Evolutionary conservation across 2,888 invertebrate genomes (phyloP), one percentile per base, ranked within the genome.

Genomic region (Cordilura impudica): DNA sequence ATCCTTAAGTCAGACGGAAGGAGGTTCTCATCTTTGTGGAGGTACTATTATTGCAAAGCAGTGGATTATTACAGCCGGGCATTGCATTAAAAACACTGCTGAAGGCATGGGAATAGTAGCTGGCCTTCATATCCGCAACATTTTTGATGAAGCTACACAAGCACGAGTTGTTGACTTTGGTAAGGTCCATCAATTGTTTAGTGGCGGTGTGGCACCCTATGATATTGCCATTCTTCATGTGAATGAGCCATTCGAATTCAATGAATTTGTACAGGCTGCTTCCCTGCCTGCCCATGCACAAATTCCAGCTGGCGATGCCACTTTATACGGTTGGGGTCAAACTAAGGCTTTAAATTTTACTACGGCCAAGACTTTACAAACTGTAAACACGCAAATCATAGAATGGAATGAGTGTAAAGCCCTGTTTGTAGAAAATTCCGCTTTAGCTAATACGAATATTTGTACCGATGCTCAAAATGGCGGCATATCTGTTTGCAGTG

Each of bases 201-300:
- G 8, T 39, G 90, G 90, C n/a, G 87, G 87, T 2, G 88, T 90
- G n/a, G 90, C 88, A 14, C 90, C 90, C 74, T 90, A 91, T 81
- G 93, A 93, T 83, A 91, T 93, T 81, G 92, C 91, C 26, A 65
- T 93, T 1, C 81, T 93, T 71, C 86, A 86, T 78, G 83, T 87
- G 8, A 82, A 81, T 21, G 63, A 83, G 43, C 78, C 87, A 1
- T 86, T 89, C 43, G 74, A 74, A 8, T 87, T 88, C 75, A 87
- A 86, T 66, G 81, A 86, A 53, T 83, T 14, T 10, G 88, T 91
- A 5, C 83, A 85, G 54, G 84, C 90, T 4, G 88, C 90, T 14
- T 83, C 82, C 8, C 81, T 91, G 74, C 91, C 91, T 21, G 66
- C 74, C 7, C 82, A 63, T 5, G 84, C 84, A 6, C 75, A 85